Percentiles rank a stretch among this genome's conserved stretches.
Conservation (phyloP, 2,797 vertebrate species). For the Macropus fuliginosus region DNA sequence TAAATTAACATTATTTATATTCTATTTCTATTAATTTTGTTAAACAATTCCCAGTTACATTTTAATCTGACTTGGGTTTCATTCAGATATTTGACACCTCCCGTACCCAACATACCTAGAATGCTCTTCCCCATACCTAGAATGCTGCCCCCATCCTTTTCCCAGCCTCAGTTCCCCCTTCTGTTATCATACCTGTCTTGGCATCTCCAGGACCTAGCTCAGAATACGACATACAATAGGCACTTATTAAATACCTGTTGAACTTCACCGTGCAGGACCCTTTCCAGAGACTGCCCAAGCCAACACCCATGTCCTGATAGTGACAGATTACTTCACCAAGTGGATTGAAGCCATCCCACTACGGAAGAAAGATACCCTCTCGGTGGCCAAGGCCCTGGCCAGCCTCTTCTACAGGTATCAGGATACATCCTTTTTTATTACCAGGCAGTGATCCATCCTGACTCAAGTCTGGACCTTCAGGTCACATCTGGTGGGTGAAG, state of each 20-base stretch:
- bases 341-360: constrained; percentile 93
- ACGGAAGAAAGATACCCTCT: constrained; percentile 87
- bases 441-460: background rate
- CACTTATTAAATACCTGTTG: background rate
- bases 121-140: background rate
- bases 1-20: background rate
- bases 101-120: too few species aligned
- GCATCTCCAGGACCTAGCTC: background rate
- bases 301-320: constrained; percentile 86
- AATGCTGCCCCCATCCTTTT: background rate
- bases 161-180: background rate
- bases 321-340: constrained; percentile 93
- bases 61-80: background rate
- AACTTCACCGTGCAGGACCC: constrained; percentile 85
- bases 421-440: background rate
- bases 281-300: constrained; percentile 88
- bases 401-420: constrained; percentile 90
- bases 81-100: background rate
- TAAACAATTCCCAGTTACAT: background rate
- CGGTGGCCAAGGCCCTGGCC: constrained; percentile 89
- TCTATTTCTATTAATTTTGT: background rate
- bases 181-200: background rate
- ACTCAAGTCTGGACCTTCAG: background rate
- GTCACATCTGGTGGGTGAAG: background rate
- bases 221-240: background rate